Evolutionary conservation across 2,888 invertebrate species (phyloP), one percentile per base, ranked within the genome.

Genomic region (Morpho helenor): DNA sequence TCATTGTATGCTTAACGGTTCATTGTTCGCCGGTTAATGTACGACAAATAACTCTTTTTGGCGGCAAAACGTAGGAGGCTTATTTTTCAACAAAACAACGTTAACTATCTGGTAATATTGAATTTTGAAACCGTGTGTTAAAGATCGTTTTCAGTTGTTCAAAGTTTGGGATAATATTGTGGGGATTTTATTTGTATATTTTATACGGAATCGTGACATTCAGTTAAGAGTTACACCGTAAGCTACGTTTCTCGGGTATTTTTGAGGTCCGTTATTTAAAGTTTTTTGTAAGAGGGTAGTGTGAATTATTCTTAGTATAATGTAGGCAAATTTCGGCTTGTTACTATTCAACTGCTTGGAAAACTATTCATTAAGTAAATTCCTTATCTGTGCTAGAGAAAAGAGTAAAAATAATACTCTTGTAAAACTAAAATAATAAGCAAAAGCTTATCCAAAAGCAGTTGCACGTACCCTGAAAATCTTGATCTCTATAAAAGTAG

Each of bases 1-100:
- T 66, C 70, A 69, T 73, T 78, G 81, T 82, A 68, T 76, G 71
- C 71, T 77, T 86, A 88, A 88, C 88, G 86, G 88, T 84, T 75
- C 73, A 80, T 82, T 82, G 82, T 83, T 80, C 70, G 72, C 72
- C 69, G 71, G 73, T 77, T 79, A 82, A 81, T 74, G 79, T 77
- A 79, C 72, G 74, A 81, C 84, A 86, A 86, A 85, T 83, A 82
- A 78, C 72, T 72, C 79, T 78, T 74, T 80, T 82, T 76, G 77
- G 76, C 75, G 73, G 74, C 70, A 68, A 72, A 76, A 80, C 75
- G 80, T 82, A 77, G 76, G 79, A 72, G 77, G 77, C 69, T 68
- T 69, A 76, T 73, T 76, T 79, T 82, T 76, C 69, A 67, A 67
- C 66, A 65, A 64, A 56, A 61, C 53, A 59, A 68, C 44, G n/a